These are phyloP conservation scores for Eupelmus urozonus DNA, from an alignment of 2,888 invertebrate species.

Conservation along the genomic window DNA sequence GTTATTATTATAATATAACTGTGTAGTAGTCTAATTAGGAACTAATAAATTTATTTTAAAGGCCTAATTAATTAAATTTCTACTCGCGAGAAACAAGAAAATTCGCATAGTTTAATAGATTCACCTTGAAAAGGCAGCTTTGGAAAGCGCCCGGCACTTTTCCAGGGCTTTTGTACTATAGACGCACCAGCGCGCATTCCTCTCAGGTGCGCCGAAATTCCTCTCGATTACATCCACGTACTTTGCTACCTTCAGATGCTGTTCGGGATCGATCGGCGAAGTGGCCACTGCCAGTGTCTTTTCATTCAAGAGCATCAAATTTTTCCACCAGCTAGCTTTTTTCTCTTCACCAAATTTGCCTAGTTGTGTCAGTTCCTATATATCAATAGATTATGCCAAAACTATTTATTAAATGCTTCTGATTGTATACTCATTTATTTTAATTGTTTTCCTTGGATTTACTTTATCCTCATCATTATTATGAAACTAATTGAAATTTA, in stretches of 20 bases:
- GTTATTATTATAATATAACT: no score
- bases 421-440: no score
- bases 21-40: no score
- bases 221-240: constrained; percentile 86
- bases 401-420: no score
- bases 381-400: no score
- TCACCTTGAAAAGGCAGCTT: constrained; percentile 84
- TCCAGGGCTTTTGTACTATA: constrained; percentile 82
- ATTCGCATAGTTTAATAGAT: no score
- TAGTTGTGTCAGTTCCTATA: constrained; percentile 70
- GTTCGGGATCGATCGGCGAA: constrained; percentile 81
- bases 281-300: constrained; percentile 84
- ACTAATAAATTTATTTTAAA: no score
- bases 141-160: constrained; percentile 86
- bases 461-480: no score
- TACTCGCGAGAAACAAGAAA: neutral
- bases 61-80: no score
- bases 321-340: constrained; percentile 77
- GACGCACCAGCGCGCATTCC: constrained; percentile 82
- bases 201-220: constrained; percentile 84
- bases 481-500: no score
- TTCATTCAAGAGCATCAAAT: constrained; percentile 81
- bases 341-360: constrained; percentile 74
- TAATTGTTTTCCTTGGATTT: no score
- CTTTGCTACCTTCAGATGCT: constrained; percentile 83